Base-by-base conservation (phyloP, 2,113 vertebrate species). In the Brachionichthys hirsutus region DNA sequence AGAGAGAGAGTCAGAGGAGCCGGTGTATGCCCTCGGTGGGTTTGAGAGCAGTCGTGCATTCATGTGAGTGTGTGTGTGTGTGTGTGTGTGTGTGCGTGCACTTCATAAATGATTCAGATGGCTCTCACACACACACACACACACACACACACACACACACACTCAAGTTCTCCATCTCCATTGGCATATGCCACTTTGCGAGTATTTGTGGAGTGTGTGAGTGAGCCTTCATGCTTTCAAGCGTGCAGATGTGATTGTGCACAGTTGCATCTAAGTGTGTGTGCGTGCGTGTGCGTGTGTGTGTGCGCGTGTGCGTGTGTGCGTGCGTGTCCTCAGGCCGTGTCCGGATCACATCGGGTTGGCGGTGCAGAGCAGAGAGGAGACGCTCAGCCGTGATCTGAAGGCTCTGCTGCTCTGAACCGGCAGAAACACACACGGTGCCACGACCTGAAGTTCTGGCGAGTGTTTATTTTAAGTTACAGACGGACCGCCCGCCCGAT, bases 61-160 rank as follows among this genome's bases (percentile, higher is more conserved):
- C 22, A 34, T 18, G 44, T 42, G 16, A 50, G 52, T 54, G 55
- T 36, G 19, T 45, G 40, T 41, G 45, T 53, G 62, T 45, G 35
- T 6, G 17, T 47, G 43, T 54, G 54, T 18, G 59, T 57, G 17
- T 50, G 43, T 54, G 54, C n/a, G 58, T 57, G n/a, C n/a, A n/a
- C n/a, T n/a, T 73, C 78, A 86, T 86, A 62, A 82, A 86, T 80
- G 62, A 81, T 84, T 86, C 76, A 83, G 53, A 51, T 71, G 34
- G 69, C 34, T 78, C 24, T 54, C 42, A n/a, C n/a, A n/a, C n/a
- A n/a, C n/a, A n/a, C n/a, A n/a, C n/a, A n/a, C n/a, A n/a, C n/a
- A n/a, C n/a, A n/a, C n/a, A 54, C 47, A 51, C 46, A 17, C 59
- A 48, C 54, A 45, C 51, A 62, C 59, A 40, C 17, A 59, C 44